These are phyloP conservation scores for Coptodon rendalli DNA, from an alignment of 2,113 vertebrate genomes.

Conservation along the genomic window DNA sequence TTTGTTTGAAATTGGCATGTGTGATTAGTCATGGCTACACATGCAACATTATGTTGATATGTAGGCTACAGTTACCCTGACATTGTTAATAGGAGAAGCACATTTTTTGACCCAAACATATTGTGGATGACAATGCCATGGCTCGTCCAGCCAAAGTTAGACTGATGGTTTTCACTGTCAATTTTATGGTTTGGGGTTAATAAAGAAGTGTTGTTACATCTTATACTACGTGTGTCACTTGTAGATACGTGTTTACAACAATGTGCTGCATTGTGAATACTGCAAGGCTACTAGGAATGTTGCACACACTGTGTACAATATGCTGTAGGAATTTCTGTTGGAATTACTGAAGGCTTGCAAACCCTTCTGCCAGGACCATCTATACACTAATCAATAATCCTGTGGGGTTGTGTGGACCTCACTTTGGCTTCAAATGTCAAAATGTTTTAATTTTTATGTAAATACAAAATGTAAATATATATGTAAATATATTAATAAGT, in stretches of 20 bases:
- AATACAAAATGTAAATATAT: neutral
- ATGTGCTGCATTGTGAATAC: neutral
- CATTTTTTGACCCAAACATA: neutral
- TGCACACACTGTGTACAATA: neutral
- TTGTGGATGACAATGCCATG: neutral
- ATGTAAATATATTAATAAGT: neutral
- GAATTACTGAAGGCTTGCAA: neutral
- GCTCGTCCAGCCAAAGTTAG: neutral
- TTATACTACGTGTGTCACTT: neutral
- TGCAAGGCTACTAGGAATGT: neutral
- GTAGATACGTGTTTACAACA: neutral
- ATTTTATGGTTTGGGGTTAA: neutral
- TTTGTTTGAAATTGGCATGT: neutral
- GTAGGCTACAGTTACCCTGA: neutral
- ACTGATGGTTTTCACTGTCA: neutral
- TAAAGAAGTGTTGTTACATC: neutral
- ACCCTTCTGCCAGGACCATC: neutral
- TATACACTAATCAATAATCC: conserved; percentile 31
- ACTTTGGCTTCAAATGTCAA: neutral
- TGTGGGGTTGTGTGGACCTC: neutral
- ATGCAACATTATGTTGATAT: neutral
- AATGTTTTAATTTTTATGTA: neutral
- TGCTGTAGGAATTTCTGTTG: neutral
- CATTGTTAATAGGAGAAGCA: neutral
- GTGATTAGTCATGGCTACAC: neutral